A percentile compares a stretch with the other conserved stretches of the same genome.
Evolutionary conservation across 2,113 vertebrate genomes (phyloP).

Genomic region (Brachirus orientalis): DNA sequence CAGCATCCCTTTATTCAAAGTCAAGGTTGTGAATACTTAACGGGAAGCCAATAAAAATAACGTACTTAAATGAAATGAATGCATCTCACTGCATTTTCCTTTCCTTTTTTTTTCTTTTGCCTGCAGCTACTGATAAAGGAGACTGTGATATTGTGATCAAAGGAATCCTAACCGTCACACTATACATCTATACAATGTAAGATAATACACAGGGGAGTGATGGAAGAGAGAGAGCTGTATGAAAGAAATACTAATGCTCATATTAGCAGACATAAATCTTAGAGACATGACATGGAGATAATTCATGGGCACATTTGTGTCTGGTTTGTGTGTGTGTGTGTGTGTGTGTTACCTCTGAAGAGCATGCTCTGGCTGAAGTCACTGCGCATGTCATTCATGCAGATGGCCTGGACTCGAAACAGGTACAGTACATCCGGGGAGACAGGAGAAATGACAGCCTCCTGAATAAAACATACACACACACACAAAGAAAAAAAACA

Average conservation of each 20-base stretch:
- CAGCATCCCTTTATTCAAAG: constrained; percentile 8
- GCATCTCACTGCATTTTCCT: not conserved
- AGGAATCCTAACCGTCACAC: constrained; percentile 4
- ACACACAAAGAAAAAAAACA: too few relatives aligned
- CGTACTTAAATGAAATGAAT: not conserved
- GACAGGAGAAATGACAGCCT: constrained; percentile 93
- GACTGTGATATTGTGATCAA: constrained; percentile 7
- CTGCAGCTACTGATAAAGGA: constrained; percentile 18
- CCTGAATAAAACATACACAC: constrained; percentile 77
- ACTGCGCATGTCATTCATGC: constrained; percentile 95
- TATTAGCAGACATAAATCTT: not conserved
- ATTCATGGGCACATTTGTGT: not conserved
- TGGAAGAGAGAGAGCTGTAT: constrained; percentile 1
- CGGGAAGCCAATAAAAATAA: not conserved
- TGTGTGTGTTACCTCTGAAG: constrained; percentile 89
- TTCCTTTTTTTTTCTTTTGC: not conserved
- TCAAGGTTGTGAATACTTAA: constrained; percentile 3
- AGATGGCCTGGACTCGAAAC: constrained; percentile 95
- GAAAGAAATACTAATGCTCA: not conserved
- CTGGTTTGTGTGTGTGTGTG: constrained; percentile 45
- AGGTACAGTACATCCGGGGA: constrained; percentile 95
- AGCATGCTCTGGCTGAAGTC: constrained; percentile 99
- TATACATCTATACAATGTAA: not conserved
- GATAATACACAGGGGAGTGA: not conserved
- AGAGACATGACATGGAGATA: not conserved